phyloP scores from a whole-genome alignment of 2,888 invertebrate species.

The Conchocele bisecta region DNA sequence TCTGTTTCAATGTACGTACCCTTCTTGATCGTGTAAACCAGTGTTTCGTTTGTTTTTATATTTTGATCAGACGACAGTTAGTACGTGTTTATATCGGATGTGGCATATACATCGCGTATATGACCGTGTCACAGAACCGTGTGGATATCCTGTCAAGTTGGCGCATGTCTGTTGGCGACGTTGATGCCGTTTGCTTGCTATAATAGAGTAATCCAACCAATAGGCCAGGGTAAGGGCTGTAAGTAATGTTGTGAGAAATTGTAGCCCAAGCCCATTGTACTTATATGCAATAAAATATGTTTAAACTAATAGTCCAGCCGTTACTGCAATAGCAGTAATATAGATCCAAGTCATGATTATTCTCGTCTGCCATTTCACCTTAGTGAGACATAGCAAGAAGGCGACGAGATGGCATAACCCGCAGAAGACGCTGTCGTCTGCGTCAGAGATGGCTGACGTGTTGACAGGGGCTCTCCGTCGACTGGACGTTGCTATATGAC shows the following conservation, averaged over 20 bases:
- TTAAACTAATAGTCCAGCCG: conserved; percentile 10
- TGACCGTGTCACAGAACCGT: conserved; percentile 10
- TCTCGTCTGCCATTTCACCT: conserved; percentile 19
- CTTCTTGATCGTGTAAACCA: background rate
- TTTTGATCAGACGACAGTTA: background rate
- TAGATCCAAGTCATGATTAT: conserved; percentile 27
- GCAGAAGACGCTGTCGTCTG: too few relatives aligned
- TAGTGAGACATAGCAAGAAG: conserved; percentile 16
- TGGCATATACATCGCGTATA: background rate
- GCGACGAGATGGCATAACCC: conserved; percentile 10
- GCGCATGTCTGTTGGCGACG: conserved; percentile 24
- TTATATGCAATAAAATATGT: too few relatives aligned
- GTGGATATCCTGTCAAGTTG: conserved; percentile 5
- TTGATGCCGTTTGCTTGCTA: too few relatives aligned
- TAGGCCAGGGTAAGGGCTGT: too few relatives aligned
- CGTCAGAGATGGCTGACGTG: too few relatives aligned
- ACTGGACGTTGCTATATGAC: too few relatives aligned
- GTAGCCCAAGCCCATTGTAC: too few relatives aligned
- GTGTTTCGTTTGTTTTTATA: background rate
- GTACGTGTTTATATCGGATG: conserved; percentile 10
- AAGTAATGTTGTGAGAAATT: too few relatives aligned
- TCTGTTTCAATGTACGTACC: background rate
- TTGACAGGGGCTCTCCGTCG: too few relatives aligned
- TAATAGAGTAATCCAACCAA: too few relatives aligned
- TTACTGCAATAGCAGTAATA: conserved; percentile 2